phyloP scores from a whole-genome alignment of 2,888 invertebrate genomes.

The Cryptophagus acutangulus region DNA sequence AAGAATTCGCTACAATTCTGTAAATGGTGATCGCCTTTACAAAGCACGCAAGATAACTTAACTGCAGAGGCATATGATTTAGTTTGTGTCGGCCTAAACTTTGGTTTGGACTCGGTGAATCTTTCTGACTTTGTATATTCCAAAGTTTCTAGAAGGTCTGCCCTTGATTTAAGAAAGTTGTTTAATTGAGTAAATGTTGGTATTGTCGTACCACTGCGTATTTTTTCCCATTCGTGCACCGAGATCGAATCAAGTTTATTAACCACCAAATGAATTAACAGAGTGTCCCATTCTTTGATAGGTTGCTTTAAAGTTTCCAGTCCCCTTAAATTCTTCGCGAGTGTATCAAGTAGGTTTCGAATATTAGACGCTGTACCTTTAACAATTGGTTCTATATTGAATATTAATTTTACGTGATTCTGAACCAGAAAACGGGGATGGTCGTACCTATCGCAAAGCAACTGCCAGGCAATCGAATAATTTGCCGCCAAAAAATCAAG shows the following conservation, averaged over 20 bases:
- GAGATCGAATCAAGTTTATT: conserved; percentile 16
- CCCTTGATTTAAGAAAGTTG: too few species aligned
- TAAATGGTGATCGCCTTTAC: not conserved
- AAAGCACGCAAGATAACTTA: not conserved
- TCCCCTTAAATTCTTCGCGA: conserved; percentile 12
- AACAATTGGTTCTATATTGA: conserved; percentile 5
- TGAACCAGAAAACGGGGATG: conserved; percentile 7
- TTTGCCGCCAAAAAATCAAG: conserved; percentile 9
- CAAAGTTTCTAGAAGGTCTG: too few species aligned
- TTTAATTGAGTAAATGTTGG: too few species aligned
- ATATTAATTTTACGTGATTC: conserved; percentile 9
- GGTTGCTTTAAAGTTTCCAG: conserved; percentile 10
- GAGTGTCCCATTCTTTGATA: conserved; percentile 10
- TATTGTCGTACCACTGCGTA: too few species aligned
- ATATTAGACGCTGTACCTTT: conserved; percentile 9
- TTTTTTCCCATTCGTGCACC: conserved; percentile 15
- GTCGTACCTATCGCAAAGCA: conserved; percentile 12
- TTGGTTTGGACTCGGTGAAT: too few species aligned
- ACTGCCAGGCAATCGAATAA: conserved; percentile 11
- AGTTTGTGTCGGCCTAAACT: too few species aligned
- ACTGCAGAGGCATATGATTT: not conserved
- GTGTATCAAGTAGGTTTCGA: conserved; percentile 10
- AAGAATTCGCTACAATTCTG: not conserved
- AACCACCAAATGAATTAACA: conserved; percentile 15
- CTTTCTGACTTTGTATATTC: too few species aligned